phyloP scores from a whole-genome alignment of 2,888 invertebrate genomes.

The Lasius platythorax region DNA sequence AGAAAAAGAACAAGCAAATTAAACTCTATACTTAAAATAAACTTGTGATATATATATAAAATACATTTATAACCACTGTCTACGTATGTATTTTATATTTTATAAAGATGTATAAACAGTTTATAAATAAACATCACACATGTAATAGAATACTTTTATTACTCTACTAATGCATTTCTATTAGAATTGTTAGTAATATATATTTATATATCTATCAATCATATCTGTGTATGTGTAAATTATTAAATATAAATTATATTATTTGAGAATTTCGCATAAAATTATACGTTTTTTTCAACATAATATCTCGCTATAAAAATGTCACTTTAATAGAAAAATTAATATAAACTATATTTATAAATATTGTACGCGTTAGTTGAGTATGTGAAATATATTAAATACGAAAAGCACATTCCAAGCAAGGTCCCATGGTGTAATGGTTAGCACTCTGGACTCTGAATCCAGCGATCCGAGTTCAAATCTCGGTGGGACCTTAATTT shows the following conservation, averaged over 20 bases:
- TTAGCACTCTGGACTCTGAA: conserved; percentile 94
- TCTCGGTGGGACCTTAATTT: conserved; percentile 91
- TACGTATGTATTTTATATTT: conserved; percentile 5
- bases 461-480: conserved; percentile 94
- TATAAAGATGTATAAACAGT: background rate
- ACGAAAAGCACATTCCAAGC: background rate
- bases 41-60: conserved; percentile 3
- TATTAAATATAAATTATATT: too few relatives aligned
- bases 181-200: background rate
- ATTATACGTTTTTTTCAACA: background rate
- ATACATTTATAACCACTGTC: background rate
- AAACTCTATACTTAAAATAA: background rate
- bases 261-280: background rate
- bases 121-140: background rate
- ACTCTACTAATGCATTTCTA: background rate
- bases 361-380: background rate
- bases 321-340: too few relatives aligned
- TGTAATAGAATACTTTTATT: conserved; percentile 11
- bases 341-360: too few relatives aligned
- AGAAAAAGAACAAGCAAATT: background rate
- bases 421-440: conserved; percentile 87
- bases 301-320: background rate
- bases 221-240: too few relatives aligned
- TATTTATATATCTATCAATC: background rate
- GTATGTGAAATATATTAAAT: background rate